Conservation (phyloP, 2,113 vertebrate species). For the Lepidothrix coronata region DNA sequence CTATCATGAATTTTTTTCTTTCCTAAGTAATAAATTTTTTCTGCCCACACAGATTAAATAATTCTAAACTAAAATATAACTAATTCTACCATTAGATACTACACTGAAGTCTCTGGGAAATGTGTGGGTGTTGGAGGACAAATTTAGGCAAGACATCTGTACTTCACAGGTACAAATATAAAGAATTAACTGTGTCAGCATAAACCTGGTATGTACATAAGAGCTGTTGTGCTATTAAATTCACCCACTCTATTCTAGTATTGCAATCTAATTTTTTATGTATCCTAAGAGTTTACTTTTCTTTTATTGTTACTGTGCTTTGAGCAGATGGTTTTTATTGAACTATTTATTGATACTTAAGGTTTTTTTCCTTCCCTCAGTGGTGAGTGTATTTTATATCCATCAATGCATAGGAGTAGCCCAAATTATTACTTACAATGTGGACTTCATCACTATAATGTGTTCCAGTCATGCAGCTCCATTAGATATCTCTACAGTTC, state of each 20-base stretch:
- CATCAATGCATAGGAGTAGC: slow-evolving; percentile 13
- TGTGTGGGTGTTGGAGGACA: neutral
- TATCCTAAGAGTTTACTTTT: slow-evolving; percentile 46
- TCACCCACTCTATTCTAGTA: neutral
- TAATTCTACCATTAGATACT: neutral
- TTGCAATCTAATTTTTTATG: slow-evolving; percentile 27
- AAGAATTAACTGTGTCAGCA: neutral
- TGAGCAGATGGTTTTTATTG: slow-evolving; percentile 48
- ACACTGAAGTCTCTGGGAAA: neutral
- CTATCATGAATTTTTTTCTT: neutral
- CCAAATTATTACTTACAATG: slow-evolving; percentile 25
- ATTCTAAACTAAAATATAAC: neutral
- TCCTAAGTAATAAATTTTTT: neutral
- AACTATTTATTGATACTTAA: slow-evolving; percentile 26
- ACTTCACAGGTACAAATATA: neutral
- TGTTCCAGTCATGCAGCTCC: neutral
- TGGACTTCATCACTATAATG: neutral
- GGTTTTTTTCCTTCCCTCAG: slow-evolving; percentile 11
- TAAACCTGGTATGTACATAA: neutral
- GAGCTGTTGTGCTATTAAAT: neutral
- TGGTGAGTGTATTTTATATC: slow-evolving; percentile 27
- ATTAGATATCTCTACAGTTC: neutral
- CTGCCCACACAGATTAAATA: neutral
- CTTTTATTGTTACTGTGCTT: neutral
- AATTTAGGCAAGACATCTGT: neutral